Evolutionary conservation across 2,888 invertebrate species (phyloP), one percentile per base, ranked within the genome.

Genomic region (Drosophila melanosoma): DNA sequence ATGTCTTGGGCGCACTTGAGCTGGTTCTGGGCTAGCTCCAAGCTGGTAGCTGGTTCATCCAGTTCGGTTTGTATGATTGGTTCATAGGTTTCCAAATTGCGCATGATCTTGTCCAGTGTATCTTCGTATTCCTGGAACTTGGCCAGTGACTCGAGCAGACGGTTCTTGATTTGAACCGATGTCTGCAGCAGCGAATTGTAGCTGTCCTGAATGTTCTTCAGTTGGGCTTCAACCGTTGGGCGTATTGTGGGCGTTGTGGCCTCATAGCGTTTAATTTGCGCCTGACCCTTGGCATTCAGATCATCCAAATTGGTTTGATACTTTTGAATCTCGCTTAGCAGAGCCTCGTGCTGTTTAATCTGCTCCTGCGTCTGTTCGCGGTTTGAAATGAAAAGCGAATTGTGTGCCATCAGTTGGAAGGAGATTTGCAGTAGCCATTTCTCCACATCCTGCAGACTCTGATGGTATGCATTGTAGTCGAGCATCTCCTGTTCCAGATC

Each of bases 101-200:
- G 94, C 94, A 97, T 95, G 61, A 98, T 98, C 82, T 96, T 97
- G 88, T 97, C 97, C 69, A 99, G 93, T 0, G 97, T 97, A 74
- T 97, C 96, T 93, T 98, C 98, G 90, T 99, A 99, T 91, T 98
- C 97, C 91, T 97, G 96, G 94, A 99, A 99, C 92, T 98, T 98
- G 35, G 96, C 96, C 72, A 98, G 93, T 0, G 98, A 98, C 90
- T 99, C 98, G 38, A 96, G 94, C 38, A 99, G 94, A 42, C 98
- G 95, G 81, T 96, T 96, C 92, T 97, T 97, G 72, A 99, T 99
- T 93, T 99, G 98, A 52, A 97, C 93, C 0, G 98, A 98, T 0
- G 98, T 98, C 68, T 97, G 96, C 45, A 98, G 93, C 11, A 99
- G 93, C 0, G 98, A 97, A 91, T 97, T 96, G 91, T 99, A 98